Evolutionary conservation across 2,888 invertebrate species (phyloP).

Genomic region (Andrena fulva): DNA sequence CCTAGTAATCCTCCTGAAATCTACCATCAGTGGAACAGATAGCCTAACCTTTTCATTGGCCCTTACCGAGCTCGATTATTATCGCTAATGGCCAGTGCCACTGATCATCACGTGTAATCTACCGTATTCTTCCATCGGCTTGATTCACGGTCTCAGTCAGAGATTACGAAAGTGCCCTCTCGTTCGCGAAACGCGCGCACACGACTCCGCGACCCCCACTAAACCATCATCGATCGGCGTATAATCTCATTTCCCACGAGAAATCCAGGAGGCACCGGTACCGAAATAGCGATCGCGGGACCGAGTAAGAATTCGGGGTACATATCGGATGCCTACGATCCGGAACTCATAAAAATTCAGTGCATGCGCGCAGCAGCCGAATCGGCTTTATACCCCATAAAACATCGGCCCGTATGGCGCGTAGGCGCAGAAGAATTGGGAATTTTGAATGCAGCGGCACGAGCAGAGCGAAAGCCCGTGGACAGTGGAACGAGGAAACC

Average conservation of each 20-base stretch:
- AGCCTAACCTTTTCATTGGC: no score
- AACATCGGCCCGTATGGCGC: conserved; percentile 26
- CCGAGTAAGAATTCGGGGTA: neutral
- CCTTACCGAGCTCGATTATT: no score
- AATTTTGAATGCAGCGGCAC: neutral
- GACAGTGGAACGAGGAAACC: neutral
- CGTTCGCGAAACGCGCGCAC: no score
- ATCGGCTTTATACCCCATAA: conserved; percentile 46
- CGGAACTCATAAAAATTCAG: conserved; percentile 50
- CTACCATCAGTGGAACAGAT: neutral
- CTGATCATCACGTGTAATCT: no score
- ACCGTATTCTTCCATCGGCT: no score
- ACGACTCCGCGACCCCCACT: no score
- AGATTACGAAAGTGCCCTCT: no score
- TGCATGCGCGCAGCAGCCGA: conserved; percentile 30
- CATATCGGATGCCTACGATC: neutral
- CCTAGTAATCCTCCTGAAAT: neutral
- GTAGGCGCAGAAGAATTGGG: neutral
- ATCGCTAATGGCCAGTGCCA: no score
- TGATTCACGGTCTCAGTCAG: no score
- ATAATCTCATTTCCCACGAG: no score
- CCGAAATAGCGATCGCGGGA: neutral
- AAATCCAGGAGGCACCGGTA: no score
- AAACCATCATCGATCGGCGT: no score
- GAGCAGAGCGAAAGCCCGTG: neutral